phyloP scores from a whole-genome alignment of 2,113 vertebrate species.

The Scortum barcoo region DNA sequence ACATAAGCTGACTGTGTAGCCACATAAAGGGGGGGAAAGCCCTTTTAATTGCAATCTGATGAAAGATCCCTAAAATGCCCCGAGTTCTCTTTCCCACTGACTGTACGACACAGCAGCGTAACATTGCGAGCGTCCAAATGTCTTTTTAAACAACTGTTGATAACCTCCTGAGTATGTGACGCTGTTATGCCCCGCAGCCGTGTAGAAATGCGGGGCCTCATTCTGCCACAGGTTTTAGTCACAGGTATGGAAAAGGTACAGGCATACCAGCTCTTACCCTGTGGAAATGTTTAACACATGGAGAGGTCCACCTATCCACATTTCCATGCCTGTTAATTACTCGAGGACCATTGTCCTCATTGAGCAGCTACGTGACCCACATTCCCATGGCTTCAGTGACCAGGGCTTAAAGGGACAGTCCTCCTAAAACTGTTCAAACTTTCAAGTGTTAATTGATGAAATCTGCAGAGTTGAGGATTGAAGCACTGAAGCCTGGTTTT shows the following conservation, averaged over 20 bases:
- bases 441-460: conserved; percentile 17
- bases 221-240: conserved; percentile 32
- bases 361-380: conserved; percentile 66
- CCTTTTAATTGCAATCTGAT: conserved; percentile 71
- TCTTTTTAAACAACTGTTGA: conserved; percentile 16
- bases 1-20: conserved; percentile 60
- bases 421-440: conserved; percentile 26
- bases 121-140: not conserved
- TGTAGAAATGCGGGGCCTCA: conserved; percentile 3
- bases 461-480: conserved; percentile 24
- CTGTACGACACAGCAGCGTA: not conserved
- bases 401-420: conserved; percentile 64
- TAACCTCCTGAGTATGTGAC: conserved; percentile 1
- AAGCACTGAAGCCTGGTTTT: conserved; percentile 48
- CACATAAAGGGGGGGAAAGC: conserved; percentile 12
- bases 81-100: conserved; percentile 16
- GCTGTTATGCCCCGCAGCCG: not conserved
- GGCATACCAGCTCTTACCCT: conserved; percentile 29
- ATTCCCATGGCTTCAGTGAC: conserved; percentile 66
- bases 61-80: conserved; percentile 62
- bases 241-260: conserved; percentile 49
- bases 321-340: conserved; percentile 73
- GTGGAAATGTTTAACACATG: conserved; percentile 64
- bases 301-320: conserved; percentile 52
- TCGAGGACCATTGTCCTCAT: conserved; percentile 62